phyloP scores from a whole-genome alignment of 2,888 invertebrate genomes.

The Leptinotarsa haldemani region DNA sequence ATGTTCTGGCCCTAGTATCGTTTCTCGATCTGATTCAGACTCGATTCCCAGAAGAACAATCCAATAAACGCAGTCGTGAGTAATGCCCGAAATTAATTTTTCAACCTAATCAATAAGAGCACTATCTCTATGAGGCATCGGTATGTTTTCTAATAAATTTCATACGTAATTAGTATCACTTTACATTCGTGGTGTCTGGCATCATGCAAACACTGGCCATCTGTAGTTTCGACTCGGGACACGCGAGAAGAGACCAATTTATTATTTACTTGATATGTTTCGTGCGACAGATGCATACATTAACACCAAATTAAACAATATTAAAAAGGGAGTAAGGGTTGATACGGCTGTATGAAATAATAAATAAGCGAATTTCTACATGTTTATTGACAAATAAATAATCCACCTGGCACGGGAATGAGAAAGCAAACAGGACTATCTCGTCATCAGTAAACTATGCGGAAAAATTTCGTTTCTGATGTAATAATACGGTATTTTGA shows the following conservation, averaged over 20 bases:
- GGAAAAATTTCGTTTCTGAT: not conserved
- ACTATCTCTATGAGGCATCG: constrained; percentile 41
- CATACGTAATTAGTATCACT: constrained; percentile 58
- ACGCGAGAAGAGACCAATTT: constrained; percentile 54
- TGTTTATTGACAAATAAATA: constrained; percentile 31
- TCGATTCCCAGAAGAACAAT: not conserved
- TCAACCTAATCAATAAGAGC: constrained; percentile 34
- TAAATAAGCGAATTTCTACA: constrained; percentile 23
- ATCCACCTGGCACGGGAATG: constrained; percentile 8
- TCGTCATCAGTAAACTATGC: constrained; percentile 9
- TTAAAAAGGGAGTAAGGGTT: constrained; percentile 50
- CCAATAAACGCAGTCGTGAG: constrained; percentile 20
- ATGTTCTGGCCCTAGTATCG: not conserved
- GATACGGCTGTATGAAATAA: constrained; percentile 24
- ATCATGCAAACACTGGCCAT: constrained; percentile 53
- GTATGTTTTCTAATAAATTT: constrained; percentile 55
- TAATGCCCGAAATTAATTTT: constrained; percentile 38
- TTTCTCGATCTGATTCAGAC: not conserved
- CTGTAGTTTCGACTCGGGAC: constrained; percentile 50
- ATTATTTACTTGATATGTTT: constrained; percentile 56
- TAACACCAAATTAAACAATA: constrained; percentile 61
- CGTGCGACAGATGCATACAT: constrained; percentile 61
- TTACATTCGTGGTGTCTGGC: constrained; percentile 55
- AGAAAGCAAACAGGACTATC: constrained; percentile 17
- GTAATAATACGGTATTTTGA: not conserved